These are phyloP conservation scores for Augochlora pura DNA, from an alignment of 1,140 invertebrate genomes.

Conservation along the genomic window DNA sequence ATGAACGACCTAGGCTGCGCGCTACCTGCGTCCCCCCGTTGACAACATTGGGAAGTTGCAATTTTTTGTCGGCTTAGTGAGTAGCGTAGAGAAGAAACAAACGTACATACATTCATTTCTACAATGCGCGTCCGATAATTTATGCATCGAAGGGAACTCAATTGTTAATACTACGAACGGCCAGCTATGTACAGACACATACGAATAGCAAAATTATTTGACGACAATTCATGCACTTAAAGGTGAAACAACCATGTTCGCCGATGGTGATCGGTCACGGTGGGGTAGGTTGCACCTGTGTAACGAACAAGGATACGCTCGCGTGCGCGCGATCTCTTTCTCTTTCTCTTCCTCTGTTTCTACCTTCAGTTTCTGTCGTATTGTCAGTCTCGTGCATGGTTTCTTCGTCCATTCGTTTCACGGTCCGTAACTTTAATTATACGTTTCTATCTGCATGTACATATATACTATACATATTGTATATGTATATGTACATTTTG, in stretches of 20 bases:
- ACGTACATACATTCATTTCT: not conserved
- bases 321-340: not conserved
- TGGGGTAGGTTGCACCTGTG: slow-evolving; percentile 74
- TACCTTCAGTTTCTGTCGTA: too few species aligned
- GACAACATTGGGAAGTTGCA: not conserved
- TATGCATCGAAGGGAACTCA: not conserved
- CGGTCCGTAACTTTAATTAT: not conserved
- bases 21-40: slow-evolving; percentile 18
- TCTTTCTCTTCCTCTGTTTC: too few species aligned
- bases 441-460: too few species aligned
- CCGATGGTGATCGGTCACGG: slow-evolving; percentile 63
- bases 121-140: not conserved
- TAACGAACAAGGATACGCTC: not conserved
- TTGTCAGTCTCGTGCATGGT: too few species aligned
- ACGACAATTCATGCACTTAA: not conserved
- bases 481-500: too few species aligned
- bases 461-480: too few species aligned
- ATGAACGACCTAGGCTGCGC: not conserved
- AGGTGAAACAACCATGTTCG: not conserved
- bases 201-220: not conserved
- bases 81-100: not conserved
- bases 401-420: slow-evolving; percentile 23
- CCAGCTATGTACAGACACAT: not conserved
- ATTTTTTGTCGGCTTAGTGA: not conserved
- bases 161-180: not conserved